phyloP scores from a whole-genome alignment of 92 coral and sea anemone genomes.

The Porites lobata region DNA sequence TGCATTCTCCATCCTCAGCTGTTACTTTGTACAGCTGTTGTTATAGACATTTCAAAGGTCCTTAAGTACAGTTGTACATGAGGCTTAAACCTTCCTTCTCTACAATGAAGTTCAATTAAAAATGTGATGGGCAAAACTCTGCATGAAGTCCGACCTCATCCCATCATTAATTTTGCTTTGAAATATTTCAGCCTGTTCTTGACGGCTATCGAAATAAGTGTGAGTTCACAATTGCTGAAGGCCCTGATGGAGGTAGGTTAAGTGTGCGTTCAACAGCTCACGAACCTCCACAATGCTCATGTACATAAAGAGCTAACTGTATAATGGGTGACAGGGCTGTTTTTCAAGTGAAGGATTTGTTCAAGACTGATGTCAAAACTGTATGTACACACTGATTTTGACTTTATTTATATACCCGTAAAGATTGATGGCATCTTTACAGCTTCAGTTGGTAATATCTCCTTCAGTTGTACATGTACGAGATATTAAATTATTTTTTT shows the following conservation, averaged over 20 bases:
- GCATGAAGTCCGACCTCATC: conserved; percentile 80
- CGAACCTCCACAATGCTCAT: conserved; percentile 12
- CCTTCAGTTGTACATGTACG: too few relatives aligned
- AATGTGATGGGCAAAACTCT: conserved; percentile 39
- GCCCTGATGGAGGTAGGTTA: conserved; percentile 94
- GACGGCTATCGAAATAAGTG: conserved; percentile 99
- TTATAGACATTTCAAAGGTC: background rate
- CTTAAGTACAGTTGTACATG: background rate
- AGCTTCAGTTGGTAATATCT: too few relatives aligned
- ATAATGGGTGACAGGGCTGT: background rate
- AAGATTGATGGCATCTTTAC: background rate
- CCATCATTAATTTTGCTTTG: conserved; percentile 59
- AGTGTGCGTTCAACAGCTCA: conserved; percentile 14
- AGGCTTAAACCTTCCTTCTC: conserved; percentile 1
- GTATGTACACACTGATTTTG: background rate
- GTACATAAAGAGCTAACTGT: background rate
- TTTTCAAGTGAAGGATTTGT: background rate
- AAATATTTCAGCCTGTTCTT: conserved; percentile 85
- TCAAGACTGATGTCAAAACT: background rate
- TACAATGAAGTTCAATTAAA: background rate
- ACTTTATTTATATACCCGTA: background rate
- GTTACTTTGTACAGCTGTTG: too few relatives aligned
- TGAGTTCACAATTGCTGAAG: conserved; percentile 97
- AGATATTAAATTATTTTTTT: too few relatives aligned
- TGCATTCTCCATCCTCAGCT: too few relatives aligned